A percentile compares a stretch with the other conserved stretches of the same genome.
phyloP scores from a whole-genome alignment of 2,888 invertebrate species.

The Fabriciana adippe region DNA sequence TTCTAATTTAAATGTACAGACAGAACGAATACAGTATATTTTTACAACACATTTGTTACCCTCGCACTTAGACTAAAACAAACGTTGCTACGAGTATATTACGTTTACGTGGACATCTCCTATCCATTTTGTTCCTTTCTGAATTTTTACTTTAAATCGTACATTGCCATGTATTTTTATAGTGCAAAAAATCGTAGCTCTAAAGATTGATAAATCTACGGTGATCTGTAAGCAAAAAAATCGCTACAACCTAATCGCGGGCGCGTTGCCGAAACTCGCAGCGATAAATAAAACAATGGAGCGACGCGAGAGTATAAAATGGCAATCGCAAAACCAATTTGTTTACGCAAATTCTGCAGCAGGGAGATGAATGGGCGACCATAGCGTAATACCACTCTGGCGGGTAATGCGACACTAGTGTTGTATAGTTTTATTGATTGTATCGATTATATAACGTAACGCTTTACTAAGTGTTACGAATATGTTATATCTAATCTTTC shows the following conservation, averaged over 20 bases:
- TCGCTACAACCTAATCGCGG: constrained; percentile 78
- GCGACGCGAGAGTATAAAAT: constrained; percentile 81
- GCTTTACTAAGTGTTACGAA: neutral
- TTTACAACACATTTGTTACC: constrained; percentile 1
- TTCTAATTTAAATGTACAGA: constrained; percentile 1
- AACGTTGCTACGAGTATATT: constrained; percentile 19
- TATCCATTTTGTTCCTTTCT: constrained; percentile 4
- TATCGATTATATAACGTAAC: constrained; percentile 18
- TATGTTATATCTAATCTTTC: too few species aligned
- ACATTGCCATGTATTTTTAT: constrained; percentile 21
- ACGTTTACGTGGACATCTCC: constrained; percentile 9
- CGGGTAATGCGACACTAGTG: constrained; percentile 64
- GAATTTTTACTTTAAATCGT: constrained; percentile 12
- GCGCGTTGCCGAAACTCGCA: constrained; percentile 76
- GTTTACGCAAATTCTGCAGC: constrained; percentile 83
- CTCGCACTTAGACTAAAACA: constrained; percentile 16
- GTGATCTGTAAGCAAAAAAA: constrained; percentile 77
- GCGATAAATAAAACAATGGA: constrained; percentile 82
- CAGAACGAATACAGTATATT: neutral
- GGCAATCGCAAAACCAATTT: constrained; percentile 83
- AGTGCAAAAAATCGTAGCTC: constrained; percentile 47
- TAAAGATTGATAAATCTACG: constrained; percentile 71
- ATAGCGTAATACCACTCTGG: constrained; percentile 76
- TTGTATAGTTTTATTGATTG: constrained; percentile 39
- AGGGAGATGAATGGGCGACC: constrained; percentile 80